Conservation (phyloP, 1,140 invertebrate genomes). For the Notospermus geniculatus region DNA sequence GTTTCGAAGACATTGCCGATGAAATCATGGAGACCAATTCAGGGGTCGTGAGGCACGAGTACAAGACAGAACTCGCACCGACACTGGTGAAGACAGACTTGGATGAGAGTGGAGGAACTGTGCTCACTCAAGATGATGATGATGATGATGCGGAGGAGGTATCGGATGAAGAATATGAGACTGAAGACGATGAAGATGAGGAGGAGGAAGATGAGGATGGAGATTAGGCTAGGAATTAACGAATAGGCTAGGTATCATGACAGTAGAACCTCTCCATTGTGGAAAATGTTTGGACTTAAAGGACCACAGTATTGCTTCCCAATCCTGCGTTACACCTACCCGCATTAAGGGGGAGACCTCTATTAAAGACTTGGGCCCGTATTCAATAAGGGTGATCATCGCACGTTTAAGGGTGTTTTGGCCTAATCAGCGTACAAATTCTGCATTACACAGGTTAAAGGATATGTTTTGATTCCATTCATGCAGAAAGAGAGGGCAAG, state of each 20-base stretch:
- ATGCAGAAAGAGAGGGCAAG: slow-evolving; percentile 19
- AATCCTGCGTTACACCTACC: no score
- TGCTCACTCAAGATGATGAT: slow-evolving; percentile 9
- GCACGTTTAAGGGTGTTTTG: no score
- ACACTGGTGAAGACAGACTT: slow-evolving; percentile 20
- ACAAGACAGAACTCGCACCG: slow-evolving; percentile 38
- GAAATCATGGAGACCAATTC: slow-evolving; percentile 38
- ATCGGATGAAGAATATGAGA: slow-evolving; percentile 17
- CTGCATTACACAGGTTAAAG: no score
- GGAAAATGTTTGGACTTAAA: no score
- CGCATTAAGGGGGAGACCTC: no score
- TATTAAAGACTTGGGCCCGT: no score
- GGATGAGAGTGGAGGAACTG: slow-evolving; percentile 14
- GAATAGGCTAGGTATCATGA: no score
- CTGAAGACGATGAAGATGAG: slow-evolving; percentile 33
- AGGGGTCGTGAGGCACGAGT: slow-evolving; percentile 42
- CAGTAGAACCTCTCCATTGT: not conserved
- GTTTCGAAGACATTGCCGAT: slow-evolving; percentile 32
- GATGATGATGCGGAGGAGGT: slow-evolving; percentile 8
- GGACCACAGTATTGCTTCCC: no score
- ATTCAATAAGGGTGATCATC: no score
- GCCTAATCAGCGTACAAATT: no score
- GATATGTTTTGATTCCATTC: no score
- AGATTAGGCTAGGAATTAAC: no score
- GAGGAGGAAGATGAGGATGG: slow-evolving; percentile 21